phyloP scores from a whole-genome alignment of 2,797 vertebrate species.

The Hippopotamyrus pictus region DNA sequence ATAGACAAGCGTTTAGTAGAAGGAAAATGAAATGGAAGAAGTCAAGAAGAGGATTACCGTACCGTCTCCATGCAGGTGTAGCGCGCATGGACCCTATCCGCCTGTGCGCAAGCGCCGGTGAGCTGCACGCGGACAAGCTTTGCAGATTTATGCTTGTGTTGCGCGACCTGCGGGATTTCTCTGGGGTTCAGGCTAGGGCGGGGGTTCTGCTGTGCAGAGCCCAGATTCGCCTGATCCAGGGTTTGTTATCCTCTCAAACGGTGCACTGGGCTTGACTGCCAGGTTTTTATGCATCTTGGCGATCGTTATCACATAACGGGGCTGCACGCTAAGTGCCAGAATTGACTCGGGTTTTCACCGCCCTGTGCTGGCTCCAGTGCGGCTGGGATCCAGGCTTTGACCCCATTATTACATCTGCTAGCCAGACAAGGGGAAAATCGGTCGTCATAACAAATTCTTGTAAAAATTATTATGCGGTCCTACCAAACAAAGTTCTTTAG shows the following conservation, averaged over 20 bases:
- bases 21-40: not conserved
- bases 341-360: not conserved
- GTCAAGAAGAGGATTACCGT: not conserved
- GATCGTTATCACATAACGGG: constrained; percentile 37
- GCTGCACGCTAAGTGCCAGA: constrained; percentile 16
- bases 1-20: not conserved
- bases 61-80: not conserved
- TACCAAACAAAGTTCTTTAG: not conserved
- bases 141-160: constrained; percentile 37
- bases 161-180: not conserved
- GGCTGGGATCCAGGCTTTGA: not conserved
- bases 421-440: not conserved
- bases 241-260: constrained; percentile 39
- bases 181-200: not conserved
- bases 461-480: not conserved
- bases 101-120: constrained; percentile 4
- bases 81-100: not conserved
- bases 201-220: constrained; percentile 16
- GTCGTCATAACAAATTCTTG: not conserved
- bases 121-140: constrained; percentile 27
- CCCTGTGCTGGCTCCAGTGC: not conserved
- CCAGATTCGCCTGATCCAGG: constrained; percentile 25
- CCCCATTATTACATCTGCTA: not conserved
- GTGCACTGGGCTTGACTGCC: constrained; percentile 34
- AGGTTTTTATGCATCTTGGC: constrained; percentile 28